Base-by-base conservation (phyloP, 2,888 invertebrate genomes). In the Pandemis cinnamomeana region DNA sequence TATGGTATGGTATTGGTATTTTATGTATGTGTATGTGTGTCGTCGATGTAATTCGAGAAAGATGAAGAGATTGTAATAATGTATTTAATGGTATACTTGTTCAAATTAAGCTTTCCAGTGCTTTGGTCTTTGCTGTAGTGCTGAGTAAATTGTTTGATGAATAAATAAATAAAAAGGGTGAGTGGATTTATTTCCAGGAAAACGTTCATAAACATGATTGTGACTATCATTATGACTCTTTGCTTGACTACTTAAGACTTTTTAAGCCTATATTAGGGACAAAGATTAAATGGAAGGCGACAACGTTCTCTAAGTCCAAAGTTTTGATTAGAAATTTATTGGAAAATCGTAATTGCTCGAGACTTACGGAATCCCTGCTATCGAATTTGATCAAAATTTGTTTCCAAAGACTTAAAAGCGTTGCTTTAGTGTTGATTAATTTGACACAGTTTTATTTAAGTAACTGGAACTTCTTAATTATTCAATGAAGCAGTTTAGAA, bases 321-420 rank as follows among this genome's bases (percentile, higher is more conserved):
- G 68, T 72, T 68, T 63, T 72, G 62, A 68, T 72, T 63, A 72
- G 46, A 68, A 72, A 72, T 72, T 72, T 67, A 72, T 72, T 72
- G 63, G 68, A 68, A 68, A 68, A 68, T 72, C 68, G 20, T 72
- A 68, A 68, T 72, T 68, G 63, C 55, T 72, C 63, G 48, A 63
- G 72, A 68, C 68, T 63, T 63, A 67, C 53, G 44, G 63, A 63
- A 68, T 72, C 55, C 48, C 46, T 46, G 27, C 46, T 53, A 36
- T 68, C 55, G 41, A 55, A 67, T 64, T 67, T 58, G 42, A 68
- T 63, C 55, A 72, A 67, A 48, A 36, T 66, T 66, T 58, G 53
- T 53, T 60, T 42, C 44, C 11, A 7, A 27, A 51, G 71, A 58
- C 58, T 66, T 60, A 71, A n/a, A 27, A 44, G 44, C 41, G 58